Percentiles rank a stretch among this genome's conserved stretches.
phyloP scores from a whole-genome alignment of 2,888 invertebrate species.

The Saturnia pavonia region DNA sequence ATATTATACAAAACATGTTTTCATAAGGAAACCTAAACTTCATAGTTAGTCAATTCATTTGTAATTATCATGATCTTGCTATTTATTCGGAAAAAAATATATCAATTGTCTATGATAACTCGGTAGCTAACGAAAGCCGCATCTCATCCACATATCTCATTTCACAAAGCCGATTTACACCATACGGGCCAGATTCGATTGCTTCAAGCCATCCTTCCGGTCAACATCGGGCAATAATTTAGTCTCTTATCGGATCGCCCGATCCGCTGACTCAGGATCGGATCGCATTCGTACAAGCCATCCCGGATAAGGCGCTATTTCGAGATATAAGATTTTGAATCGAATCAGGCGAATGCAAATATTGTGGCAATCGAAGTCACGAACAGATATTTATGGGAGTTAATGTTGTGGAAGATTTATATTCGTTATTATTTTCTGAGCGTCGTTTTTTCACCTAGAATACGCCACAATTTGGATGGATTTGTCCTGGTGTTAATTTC shows the following conservation, averaged over 20 bases:
- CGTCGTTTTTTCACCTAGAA: neutral
- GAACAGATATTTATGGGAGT: slow-evolving; percentile 16
- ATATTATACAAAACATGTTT: neutral
- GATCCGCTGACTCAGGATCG: slow-evolving; percentile 63
- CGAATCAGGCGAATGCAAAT: slow-evolving; percentile 43
- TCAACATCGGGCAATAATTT: slow-evolving; percentile 69
- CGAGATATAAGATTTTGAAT: slow-evolving; percentile 41
- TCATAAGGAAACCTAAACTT: neutral
- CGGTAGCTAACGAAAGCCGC: neutral
- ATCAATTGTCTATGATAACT: neutral
- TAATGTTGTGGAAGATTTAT: slow-evolving; percentile 1
- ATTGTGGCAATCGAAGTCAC: slow-evolving; percentile 31
- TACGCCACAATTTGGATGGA: too few species aligned
- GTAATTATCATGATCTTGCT: neutral
- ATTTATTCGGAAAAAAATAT: neutral
- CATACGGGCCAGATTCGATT: slow-evolving; percentile 46
- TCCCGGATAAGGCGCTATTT: slow-evolving; percentile 39
- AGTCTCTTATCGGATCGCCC: slow-evolving; percentile 65
- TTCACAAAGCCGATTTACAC: slow-evolving; percentile 39
- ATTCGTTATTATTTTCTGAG: neutral
- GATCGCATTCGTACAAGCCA: slow-evolving; percentile 39
- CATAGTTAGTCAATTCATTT: neutral
- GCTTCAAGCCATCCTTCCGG: slow-evolving; percentile 40
- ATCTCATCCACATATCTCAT: slow-evolving; percentile 27
- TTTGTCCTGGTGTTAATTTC: too few species aligned